Percentiles rank a stretch among this genome's conserved stretches.
Conservation (phyloP, 1,140 invertebrate species). For the Caerostris darwini region DNA sequence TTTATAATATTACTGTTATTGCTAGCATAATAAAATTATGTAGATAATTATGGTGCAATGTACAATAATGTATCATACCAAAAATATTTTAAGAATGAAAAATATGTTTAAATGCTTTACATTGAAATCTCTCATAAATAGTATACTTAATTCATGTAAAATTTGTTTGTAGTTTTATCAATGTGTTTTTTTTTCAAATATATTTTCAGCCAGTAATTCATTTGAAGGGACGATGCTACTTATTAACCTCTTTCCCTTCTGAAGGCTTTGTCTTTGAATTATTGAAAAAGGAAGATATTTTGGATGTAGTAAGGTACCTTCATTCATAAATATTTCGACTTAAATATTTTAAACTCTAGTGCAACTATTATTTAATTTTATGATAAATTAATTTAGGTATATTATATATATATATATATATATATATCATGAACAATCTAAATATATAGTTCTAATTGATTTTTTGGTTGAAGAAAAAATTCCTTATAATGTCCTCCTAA, state of each 20-base stretch:
- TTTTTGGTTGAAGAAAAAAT: conserved; percentile 84
- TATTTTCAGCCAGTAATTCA: conserved; percentile 81
- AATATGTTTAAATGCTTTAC: no score
- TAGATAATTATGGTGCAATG: no score
- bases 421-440: background rate
- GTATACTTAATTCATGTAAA: background rate
- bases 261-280: conserved; percentile 86
- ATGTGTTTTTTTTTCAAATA: background rate
- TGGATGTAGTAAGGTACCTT: conserved; percentile 80
- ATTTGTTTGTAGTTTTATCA: background rate
- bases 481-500: conserved; percentile 88
- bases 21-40: no score
- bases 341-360: background rate
- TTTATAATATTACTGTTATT: no score
- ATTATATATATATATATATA: background rate
- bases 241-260: conserved; percentile 84
- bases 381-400: no score
- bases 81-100: no score
- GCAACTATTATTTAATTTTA: background rate
- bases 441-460: conserved; percentile 81
- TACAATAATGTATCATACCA: no score
- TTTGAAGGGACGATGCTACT: conserved; percentile 83
- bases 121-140: background rate
- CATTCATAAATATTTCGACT: background rate
- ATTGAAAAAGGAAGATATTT: conserved; percentile 81